Evolutionary conservation across 2,888 invertebrate genomes (phyloP).

Genomic region (Conomelus anceps): DNA sequence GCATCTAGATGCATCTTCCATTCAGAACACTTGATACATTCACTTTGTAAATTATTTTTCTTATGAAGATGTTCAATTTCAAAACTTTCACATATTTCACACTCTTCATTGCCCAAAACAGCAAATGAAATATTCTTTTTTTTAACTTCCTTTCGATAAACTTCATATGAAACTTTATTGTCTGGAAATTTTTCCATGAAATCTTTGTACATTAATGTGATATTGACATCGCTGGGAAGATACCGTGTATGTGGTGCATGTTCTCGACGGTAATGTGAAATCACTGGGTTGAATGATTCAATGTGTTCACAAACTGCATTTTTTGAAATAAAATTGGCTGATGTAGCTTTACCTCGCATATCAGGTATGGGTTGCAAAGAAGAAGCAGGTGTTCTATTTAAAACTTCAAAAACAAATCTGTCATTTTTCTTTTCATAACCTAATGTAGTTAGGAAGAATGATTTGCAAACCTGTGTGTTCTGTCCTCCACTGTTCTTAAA

Average conservation of each 20-base stretch:
- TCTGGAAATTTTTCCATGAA: slow-evolving; percentile 23
- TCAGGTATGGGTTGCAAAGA: slow-evolving; percentile 6
- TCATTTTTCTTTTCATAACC: neutral
- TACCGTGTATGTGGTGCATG: slow-evolving; percentile 10
- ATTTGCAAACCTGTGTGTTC: neutral
- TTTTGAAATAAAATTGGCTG: neutral
- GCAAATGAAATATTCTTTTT: slow-evolving; percentile 31
- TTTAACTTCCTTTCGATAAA: slow-evolving; percentile 25
- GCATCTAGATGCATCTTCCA: slow-evolving; percentile 3
- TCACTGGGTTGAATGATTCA: neutral
- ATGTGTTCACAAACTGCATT: neutral
- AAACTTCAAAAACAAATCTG: neutral
- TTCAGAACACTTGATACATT: slow-evolving; percentile 4
- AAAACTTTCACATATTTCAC: slow-evolving; percentile 29
- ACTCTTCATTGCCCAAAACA: slow-evolving; percentile 32
- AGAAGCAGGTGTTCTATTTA: neutral
- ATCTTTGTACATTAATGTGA: slow-evolving; percentile 10
- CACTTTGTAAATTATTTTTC: neutral
- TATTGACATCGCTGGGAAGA: slow-evolving; percentile 2
- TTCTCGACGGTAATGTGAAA: slow-evolving; percentile 3
- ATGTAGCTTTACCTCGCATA: neutral
- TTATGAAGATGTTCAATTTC: slow-evolving; percentile 14
- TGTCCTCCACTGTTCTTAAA: no score
- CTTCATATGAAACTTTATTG: slow-evolving; percentile 27
- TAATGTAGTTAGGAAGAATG: neutral